These are phyloP conservation scores for Ptychodera flava DNA, from an alignment of 35 echinoderm and acorn worm species.

Conservation along the genomic window DNA sequence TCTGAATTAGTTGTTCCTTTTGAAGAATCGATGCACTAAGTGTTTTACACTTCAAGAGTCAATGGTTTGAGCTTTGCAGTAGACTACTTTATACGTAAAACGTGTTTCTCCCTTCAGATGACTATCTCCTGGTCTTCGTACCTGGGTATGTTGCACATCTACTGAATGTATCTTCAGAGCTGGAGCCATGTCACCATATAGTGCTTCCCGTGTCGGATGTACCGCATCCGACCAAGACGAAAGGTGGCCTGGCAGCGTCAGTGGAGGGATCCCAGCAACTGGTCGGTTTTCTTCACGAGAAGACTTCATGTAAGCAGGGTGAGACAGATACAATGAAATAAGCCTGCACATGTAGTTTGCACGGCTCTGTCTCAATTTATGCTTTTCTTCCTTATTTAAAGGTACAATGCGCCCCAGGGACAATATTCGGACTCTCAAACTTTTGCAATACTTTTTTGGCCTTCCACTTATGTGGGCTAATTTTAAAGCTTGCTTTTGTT, in stretches of 20 bases:
- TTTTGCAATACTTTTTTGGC: no score
- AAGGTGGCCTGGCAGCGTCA: neutral
- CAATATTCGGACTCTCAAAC: no score
- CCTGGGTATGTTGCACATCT: conserved; percentile 42
- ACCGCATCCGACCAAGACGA: neutral
- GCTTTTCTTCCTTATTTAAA: neutral
- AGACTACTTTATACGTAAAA: no score
- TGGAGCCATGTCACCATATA: conserved; percentile 49
- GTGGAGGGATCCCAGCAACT: conserved; percentile 8
- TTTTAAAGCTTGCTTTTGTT: no score
- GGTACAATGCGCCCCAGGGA: no score
- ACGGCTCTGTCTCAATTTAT: neutral
- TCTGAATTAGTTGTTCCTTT: neutral
- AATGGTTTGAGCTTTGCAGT: neutral
- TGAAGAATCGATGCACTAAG: neutral
- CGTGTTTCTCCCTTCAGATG: no score
- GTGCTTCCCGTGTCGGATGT: conserved; percentile 28
- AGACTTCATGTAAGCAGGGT: conserved; percentile 29
- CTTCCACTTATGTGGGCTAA: no score
- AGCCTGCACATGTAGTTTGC: neutral
- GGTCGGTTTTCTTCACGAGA: conserved; percentile 32
- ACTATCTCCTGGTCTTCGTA: conserved; percentile 44
- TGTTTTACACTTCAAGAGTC: neutral
- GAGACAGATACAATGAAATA: neutral
- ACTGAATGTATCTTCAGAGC: conserved; percentile 43